Evolutionary conservation across 2,888 invertebrate species (phyloP), one percentile per base, ranked within the genome.

Genomic region (Steinernema scapterisci): DNA sequence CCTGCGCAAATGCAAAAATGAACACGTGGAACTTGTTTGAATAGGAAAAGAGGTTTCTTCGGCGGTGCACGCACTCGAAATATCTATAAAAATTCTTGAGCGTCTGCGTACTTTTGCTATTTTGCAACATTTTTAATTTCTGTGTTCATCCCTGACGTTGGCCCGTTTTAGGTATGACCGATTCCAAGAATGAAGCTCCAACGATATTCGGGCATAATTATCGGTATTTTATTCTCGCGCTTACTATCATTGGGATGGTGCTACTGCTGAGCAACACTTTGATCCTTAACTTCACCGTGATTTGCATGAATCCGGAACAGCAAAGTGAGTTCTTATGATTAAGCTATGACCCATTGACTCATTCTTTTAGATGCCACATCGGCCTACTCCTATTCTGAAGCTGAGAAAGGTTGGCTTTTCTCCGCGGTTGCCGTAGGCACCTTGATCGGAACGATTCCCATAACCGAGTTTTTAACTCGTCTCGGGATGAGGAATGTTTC

Each of bases 251-350:
- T 0, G 54, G 73, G 25, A 44, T 73, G 23, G 27, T 70, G 13
- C 71, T 73, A 9, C 56, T 63, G 11, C 9, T 70, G 21, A 31
- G 63, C 25, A 73, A 73, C 44, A 56, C 70, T 3, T 13, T 73
- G 6, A 45, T 63, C 1, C 45, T 73, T 2, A 73, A 73, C 31
- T 73, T 73, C 46, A 73, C 73, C 16, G 38, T 71, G 16, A 73
- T 73, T 19, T 73, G 73, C 21, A 73, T 73, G 73, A 23, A 44
- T 63, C 0, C 16, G 16, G 72, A 72, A 11, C 19, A 46, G 7
- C 2, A 19, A 48, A 48, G 48, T 7, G 13, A 48, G 48, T 48
- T 19, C 3, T 38, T 3, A 9, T 6, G 9, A n/a, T 16, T 48
- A 13, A 16, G 3, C 3, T 38, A 3, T 5, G 5, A 7, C 5